Base-by-base conservation (phyloP, 2,113 vertebrate species). In the Myotis lucifugus region DNA sequence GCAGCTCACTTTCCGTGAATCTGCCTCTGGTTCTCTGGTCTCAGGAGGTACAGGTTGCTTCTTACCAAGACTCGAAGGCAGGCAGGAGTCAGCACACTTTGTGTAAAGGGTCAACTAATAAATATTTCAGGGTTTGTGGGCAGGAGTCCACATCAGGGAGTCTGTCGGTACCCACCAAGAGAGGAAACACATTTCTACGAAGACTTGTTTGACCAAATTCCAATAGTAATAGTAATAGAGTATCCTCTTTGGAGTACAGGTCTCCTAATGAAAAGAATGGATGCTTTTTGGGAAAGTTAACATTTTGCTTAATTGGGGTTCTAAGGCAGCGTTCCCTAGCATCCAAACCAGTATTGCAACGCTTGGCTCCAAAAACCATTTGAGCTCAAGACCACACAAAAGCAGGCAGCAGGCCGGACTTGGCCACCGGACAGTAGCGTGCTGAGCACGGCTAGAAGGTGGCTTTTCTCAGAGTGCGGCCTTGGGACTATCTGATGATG, bases 71-170 rank as follows among this genome's bases (percentile, higher is more conserved):
- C 13, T 12, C 10, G 0, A 69, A 59, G 83, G n/a, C 42, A 76
- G 66, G 50, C 59, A 3, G 59, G 59, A 23, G 11, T 90, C 56
- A 54, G 52, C 54, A 67, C 18, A 27, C 34, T 46, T 67, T 84
- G 64, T 73, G 27, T 15, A 12, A 77, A 84, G 34, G 40, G 18
- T 10, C n/a, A 67, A 42, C 50, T 67, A 37, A 29, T 78, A 42
- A 50, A 34, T 79, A 73, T 50, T 84, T 95, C 42, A 72, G 90
- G 90, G 8, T 84, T 64, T 87, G 12, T 69, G 29, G 9, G 12
- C 21, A 54, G 29, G 6, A 73, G 67, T 32, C 29, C 21, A 54
- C 32, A 34, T 88, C 32, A 64, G 76, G 42, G 6, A 48, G 27
- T 56, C 14, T n/a, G 12, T 21, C 64, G 85, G 27, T 54, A 37